phyloP scores from a whole-genome alignment of 2,797 vertebrate genomes.

The Arremon aurantiirostris region DNA sequence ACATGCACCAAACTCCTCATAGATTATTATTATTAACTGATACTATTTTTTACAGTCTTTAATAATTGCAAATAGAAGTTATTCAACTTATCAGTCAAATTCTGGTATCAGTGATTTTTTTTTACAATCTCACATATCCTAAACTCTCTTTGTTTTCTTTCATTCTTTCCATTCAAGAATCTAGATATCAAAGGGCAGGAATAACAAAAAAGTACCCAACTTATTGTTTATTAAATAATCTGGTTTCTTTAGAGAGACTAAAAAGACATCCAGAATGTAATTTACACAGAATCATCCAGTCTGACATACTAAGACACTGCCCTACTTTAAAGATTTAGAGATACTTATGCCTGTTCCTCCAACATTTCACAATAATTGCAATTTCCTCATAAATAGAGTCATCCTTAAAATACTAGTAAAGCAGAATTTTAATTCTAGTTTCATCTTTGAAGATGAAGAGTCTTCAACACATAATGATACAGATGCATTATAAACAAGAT shows the following conservation, averaged over 20 bases:
- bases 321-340: not conserved
- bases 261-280: not conserved
- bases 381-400: not conserved
- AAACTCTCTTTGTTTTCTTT: not conserved
- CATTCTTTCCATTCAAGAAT: not conserved
- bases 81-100: not conserved
- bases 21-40: not conserved
- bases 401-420: not conserved
- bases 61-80: not conserved
- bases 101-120: not conserved
- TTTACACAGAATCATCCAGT: not conserved
- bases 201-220: not conserved
- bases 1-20: not conserved
- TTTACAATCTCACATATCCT: not conserved
- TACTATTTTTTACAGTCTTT: not conserved
- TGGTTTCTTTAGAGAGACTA: not conserved
- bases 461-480: not conserved
- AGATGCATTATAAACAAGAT: not conserved
- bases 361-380: not conserved
- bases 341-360: not conserved
- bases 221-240: not conserved
- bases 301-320: not conserved
- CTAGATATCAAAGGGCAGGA: not conserved
- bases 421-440: not conserved
- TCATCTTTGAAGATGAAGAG: not conserved